A percentile compares a stretch with the other conserved stretches of the same genome.
These are phyloP conservation scores for Hirudo medicinalis DNA, from an alignment of 1,140 invertebrate genomes.

Conservation along the genomic window DNA sequence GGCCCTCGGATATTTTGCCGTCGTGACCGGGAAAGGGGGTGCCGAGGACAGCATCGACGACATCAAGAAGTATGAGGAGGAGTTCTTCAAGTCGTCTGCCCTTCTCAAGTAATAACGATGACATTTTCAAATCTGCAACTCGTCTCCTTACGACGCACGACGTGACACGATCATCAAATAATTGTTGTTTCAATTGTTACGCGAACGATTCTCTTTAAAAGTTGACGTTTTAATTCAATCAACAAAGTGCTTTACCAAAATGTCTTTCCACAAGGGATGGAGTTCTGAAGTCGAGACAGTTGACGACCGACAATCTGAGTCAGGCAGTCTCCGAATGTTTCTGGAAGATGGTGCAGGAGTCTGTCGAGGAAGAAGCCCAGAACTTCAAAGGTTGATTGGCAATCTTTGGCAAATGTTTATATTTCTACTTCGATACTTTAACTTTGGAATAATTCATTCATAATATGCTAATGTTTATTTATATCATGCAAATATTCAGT, in stretches of 20 bases:
- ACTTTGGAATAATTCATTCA: not conserved
- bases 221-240: too few species aligned
- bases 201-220: too few species aligned
- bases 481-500: not conserved
- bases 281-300: constrained; percentile 78
- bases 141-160: too few species aligned
- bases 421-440: not conserved
- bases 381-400: constrained; percentile 62
- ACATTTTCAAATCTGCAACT: too few species aligned
- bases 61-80: constrained; percentile 87
- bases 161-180: too few species aligned
- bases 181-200: too few species aligned
- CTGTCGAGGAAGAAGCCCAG: constrained; percentile 95
- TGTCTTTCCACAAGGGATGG: constrained; percentile 51
- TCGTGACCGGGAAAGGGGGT: constrained; percentile 72
- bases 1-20: constrained; percentile 94
- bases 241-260: too few species aligned
- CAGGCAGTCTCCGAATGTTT: constrained; percentile 93
- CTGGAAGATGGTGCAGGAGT: constrained; percentile 98
- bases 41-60: constrained; percentile 72
- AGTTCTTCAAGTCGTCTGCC: constrained; percentile 83
- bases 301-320: constrained; percentile 88
- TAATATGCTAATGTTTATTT: not conserved
- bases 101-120: constrained; percentile 55
- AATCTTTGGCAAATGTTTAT: not conserved